Percentiles rank a stretch among this genome's conserved stretches.
Evolutionary conservation across 1,140 invertebrate species (phyloP).

Genomic region (Cydia splendana): DNA sequence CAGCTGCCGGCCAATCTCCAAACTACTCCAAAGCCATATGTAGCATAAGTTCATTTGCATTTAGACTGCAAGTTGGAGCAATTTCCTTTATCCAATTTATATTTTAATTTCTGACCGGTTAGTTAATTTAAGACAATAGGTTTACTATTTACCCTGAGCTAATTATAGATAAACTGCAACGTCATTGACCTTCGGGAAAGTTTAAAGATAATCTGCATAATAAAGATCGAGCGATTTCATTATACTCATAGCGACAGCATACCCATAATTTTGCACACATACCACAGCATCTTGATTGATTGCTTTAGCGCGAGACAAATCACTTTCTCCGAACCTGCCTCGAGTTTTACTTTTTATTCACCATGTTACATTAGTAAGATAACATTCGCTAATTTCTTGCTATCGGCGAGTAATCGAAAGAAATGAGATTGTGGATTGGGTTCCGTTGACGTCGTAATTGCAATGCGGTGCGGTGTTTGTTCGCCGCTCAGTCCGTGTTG

Average conservation of each 20-base stretch:
- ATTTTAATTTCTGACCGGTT: neutral
- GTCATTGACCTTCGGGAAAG: constrained; percentile 25
- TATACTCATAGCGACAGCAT: neutral
- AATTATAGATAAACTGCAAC: constrained; percentile 18
- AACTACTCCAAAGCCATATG: neutral
- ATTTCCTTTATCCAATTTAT: no score
- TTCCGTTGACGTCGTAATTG: constrained; percentile 62
- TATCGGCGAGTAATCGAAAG: constrained; percentile 62
- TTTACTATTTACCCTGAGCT: neutral
- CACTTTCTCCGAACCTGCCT: constrained; percentile 58
- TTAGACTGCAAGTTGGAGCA: neutral
- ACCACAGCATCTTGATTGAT: constrained; percentile 45
- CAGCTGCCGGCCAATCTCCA: neutral
- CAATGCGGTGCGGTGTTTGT: constrained; percentile 41
- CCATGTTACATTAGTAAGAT: constrained; percentile 47
- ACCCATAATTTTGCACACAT: constrained; percentile 29
- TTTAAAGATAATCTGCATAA: constrained; percentile 21
- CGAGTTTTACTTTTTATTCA: constrained; percentile 52
- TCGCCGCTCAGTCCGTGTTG: constrained; percentile 54
- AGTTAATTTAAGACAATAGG: neutral
- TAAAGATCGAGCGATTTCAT: constrained; percentile 20
- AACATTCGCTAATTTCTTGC: constrained; percentile 64
- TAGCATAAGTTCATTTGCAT: neutral
- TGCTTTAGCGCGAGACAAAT: constrained; percentile 36
- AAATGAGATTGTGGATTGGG: constrained; percentile 68